Evolutionary conservation across 2,113 vertebrate species (phyloP), one percentile per base, ranked within the genome.

Genomic region (Callocephalon fimbriatum): DNA sequence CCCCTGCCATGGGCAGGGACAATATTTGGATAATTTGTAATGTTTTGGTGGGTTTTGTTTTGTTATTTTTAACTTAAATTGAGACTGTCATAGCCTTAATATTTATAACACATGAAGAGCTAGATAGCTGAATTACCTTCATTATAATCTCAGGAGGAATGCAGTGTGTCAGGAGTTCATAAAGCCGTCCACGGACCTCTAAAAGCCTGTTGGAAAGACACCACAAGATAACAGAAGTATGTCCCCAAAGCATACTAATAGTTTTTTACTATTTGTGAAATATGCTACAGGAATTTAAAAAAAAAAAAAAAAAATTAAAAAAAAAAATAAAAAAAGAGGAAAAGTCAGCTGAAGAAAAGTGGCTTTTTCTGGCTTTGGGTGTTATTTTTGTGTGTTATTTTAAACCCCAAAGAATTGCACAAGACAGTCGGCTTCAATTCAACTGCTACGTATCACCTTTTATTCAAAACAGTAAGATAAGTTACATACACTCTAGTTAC

Each of bases 121-220:
- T 61, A 40, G 54, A 45, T 6, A 88, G 50, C 7, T 47, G 27
- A 50, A 47, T 96, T 98, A 99, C 99, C 99, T 99, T 99, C 98
- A 99, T 99, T 96, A 99, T 99, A 75, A 99, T 97, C 44, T 99
- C 99, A 83, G 99, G 98, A 87, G 99, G 99, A 97, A 99, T 99
- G 96, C 99, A 99, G 93, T 99, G 99, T 71, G 99, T 99, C 87
- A 99, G 96, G 73, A 99, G 99, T 63, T 99, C 99, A 87, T 99
- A 99, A 53, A 99, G 98, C 31, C 99, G 96, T 56, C 98, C 99
- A 85, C 99, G 99, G 51, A 99, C 99, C 96, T 99, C 99, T 94
- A 99, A 95, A 93, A 99, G 98, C 95, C 99, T 99, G 96, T 70
- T 89, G 62, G 83, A 97, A 96, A 95, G 42, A 65, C n/a, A 97